These are phyloP conservation scores for Ondatra zibethicus DNA, from an alignment of 2,113 vertebrate genomes.

Conservation along the genomic window DNA sequence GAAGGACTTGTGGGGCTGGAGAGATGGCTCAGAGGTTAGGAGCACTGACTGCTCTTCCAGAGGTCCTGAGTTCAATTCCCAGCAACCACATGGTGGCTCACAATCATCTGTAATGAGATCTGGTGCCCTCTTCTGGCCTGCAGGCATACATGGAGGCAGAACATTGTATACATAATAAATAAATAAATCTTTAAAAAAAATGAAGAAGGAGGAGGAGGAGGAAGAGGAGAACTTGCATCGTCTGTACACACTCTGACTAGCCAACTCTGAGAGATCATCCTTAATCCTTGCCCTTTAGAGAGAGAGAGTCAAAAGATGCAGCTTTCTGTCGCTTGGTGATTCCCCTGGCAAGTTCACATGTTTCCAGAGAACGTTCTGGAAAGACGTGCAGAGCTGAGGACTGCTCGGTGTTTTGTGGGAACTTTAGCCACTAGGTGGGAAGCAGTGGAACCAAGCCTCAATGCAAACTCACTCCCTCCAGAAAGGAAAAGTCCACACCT, in stretches of 20 bases:
- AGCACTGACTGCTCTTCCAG: too few relatives aligned
- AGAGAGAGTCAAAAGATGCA: background rate
- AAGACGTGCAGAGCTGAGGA: background rate
- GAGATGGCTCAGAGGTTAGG: too few relatives aligned
- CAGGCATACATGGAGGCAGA: too few relatives aligned
- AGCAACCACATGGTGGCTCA: too few relatives aligned
- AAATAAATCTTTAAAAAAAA: too few relatives aligned
- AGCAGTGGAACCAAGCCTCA: background rate
- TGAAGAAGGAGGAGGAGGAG: too few relatives aligned
- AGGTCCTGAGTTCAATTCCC: too few relatives aligned
- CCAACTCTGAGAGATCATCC: background rate
- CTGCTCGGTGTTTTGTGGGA: background rate
- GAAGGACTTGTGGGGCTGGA: background rate
- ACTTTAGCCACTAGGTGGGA: background rate
- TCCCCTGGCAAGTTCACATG: background rate
- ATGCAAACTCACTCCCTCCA: background rate
- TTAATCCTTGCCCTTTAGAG: slow-evolving; percentile 18
- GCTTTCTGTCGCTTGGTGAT: background rate
- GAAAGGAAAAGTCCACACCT: background rate
- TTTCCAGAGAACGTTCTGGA: background rate
- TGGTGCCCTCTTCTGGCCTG: too few relatives aligned
- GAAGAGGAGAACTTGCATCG: background rate
- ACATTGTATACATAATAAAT: too few relatives aligned
- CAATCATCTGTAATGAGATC: too few relatives aligned
- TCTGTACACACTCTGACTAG: background rate